Evolutionary conservation across 2,888 invertebrate genomes (phyloP).

Genomic region (Onchidella celtica): DNA sequence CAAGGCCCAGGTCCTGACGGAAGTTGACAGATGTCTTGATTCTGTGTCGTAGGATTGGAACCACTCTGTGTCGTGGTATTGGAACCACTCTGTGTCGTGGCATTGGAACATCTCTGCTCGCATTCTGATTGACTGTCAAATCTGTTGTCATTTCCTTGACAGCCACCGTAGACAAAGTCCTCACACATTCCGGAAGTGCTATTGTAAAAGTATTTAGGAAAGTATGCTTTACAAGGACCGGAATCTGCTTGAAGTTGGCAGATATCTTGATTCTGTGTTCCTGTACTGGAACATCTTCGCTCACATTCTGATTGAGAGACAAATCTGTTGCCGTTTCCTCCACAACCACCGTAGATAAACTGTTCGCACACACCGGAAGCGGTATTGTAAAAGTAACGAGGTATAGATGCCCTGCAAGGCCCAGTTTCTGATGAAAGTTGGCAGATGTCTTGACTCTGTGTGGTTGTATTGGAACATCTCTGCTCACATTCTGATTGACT

Average conservation of each 20-base stretch:
- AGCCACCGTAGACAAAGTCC: slow-evolving; percentile 70
- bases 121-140: slow-evolving; percentile 81
- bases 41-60: background rate
- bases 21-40: background rate
- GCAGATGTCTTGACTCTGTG: background rate
- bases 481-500: background rate
- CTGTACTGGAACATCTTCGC: background rate
- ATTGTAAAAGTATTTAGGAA: slow-evolving; percentile 28
- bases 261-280: background rate
- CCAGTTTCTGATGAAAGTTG: slow-evolving; percentile 16
- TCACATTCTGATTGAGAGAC: background rate
- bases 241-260: slow-evolving; percentile 46
- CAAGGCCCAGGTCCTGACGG: slow-evolving; percentile 8
- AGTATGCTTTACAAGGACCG: slow-evolving; percentile 11
- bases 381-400: slow-evolving; percentile 35
- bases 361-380: slow-evolving; percentile 22
- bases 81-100: background rate
- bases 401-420: slow-evolving; percentile 21
- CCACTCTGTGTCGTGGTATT: background rate
- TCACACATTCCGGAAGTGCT: slow-evolving; percentile 13
- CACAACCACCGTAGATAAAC: slow-evolving; percentile 46
- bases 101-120: background rate
- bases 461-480: slow-evolving; percentile 19
- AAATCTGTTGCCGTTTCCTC: slow-evolving; percentile 45
- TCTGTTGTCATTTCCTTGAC: slow-evolving; percentile 91